Evolutionary conservation across 2,888 invertebrate species (phyloP), one percentile per base, ranked within the genome.

Genomic region (Tupiocoris notatus): DNA sequence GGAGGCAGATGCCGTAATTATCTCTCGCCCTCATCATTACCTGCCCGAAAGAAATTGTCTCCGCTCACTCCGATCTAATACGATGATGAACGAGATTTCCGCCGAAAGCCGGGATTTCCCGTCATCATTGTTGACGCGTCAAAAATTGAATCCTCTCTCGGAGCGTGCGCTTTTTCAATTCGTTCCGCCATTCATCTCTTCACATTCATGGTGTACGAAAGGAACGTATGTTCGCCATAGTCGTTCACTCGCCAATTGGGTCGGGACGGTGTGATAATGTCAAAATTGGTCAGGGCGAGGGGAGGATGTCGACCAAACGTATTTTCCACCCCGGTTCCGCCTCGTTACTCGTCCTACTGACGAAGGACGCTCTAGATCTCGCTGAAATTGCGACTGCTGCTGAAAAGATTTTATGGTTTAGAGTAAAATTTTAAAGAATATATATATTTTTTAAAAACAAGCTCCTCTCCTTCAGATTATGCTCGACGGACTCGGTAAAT

Each of bases 211-310:
- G 39, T 3, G 39, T 39, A 3, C 39, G 6, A 39, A 7, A 12
- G 39, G 39, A 39, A 12, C 6, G 39, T n/a, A 17, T 25, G 63
- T 25, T 25, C 23, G 63, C 22, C 17, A 22, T n/a, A 22, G 57
- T 67, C 67, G 57, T 70, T 70, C 70, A 70, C 70, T 70, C 59
- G 70, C 70, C 58, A 70, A 59, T 59, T 59, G 25, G 39, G 39
- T 39, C 39, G 12, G 39, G 12, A 39, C 39, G 12, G 39, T 12
- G 39, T 7, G 39, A 7, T 39, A 12, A 39, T 39, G 39, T 7
- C 12, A 12, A 12, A 12, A 39, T 39, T 39, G 39, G 39, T 39
- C 6, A 39, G 39, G 39, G 39, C 39, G 20, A 16, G 58, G 23
- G 24, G 68, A 58, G 68, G 59, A 70, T 58, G 59, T 70, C 70